Evolutionary conservation across 2,888 invertebrate species (phyloP).

Genomic region (Tortrix viridana): DNA sequence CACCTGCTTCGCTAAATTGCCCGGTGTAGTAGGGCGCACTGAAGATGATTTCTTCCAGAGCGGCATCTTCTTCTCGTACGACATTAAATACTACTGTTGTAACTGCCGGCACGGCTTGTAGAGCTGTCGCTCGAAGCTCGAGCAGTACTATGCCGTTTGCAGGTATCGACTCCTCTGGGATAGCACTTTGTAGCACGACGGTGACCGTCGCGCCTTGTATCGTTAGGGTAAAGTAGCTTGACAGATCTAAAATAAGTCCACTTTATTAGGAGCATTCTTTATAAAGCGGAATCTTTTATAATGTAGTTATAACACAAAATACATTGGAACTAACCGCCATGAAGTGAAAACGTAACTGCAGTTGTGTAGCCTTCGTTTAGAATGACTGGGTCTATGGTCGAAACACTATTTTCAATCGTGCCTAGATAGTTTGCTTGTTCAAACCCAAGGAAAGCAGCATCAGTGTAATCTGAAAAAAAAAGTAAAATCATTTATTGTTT

Average conservation of each 20-base stretch:
- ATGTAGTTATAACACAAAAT: too few species aligned
- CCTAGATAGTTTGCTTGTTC: slow-evolving; percentile 43
- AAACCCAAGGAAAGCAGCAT: slow-evolving; percentile 40
- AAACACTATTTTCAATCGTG: slow-evolving; percentile 30
- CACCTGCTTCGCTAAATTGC: slow-evolving; percentile 40
- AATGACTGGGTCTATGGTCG: slow-evolving; percentile 34
- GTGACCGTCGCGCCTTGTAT: slow-evolving; percentile 40
- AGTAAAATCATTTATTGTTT: background rate
- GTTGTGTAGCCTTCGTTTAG: slow-evolving; percentile 39
- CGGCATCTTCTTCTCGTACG: slow-evolving; percentile 20
- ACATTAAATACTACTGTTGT: slow-evolving; percentile 48
- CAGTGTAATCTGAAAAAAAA: slow-evolving; percentile 11
- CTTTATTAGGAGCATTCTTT: too few species aligned
- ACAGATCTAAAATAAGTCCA: slow-evolving; percentile 8
- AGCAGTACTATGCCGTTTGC: slow-evolving; percentile 47
- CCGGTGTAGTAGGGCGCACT: slow-evolving; percentile 49
- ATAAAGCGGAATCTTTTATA: too few species aligned
- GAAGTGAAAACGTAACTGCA: slow-evolving; percentile 43
- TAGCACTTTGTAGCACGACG: slow-evolving; percentile 40
- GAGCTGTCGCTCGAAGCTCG: slow-evolving; percentile 49
- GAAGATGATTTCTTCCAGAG: slow-evolving; percentile 40
- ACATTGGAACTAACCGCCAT: slow-evolving; percentile 52
- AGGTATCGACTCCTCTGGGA: slow-evolving; percentile 47
- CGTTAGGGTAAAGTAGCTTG: slow-evolving; percentile 43
- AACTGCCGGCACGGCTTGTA: slow-evolving; percentile 44